These are phyloP conservation scores for Lasioglossum figueresi DNA, from an alignment of 2,888 invertebrate genomes.

Conservation along the genomic window DNA sequence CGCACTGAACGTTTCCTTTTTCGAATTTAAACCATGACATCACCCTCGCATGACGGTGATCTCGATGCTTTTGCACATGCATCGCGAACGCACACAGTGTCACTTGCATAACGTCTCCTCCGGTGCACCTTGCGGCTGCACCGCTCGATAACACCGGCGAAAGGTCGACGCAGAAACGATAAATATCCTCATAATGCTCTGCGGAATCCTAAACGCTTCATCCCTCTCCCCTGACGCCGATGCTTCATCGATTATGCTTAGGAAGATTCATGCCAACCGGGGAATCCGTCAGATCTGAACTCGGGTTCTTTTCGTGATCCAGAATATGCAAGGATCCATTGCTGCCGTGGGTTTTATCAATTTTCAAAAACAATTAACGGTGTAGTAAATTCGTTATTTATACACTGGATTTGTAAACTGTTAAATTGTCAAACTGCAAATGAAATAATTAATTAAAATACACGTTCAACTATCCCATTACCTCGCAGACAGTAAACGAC, in stretches of 20 bases:
- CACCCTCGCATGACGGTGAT: constrained; percentile 64
- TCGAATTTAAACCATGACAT: constrained; percentile 74
- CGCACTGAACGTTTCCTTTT: constrained; percentile 72
- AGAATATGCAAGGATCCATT: not conserved
- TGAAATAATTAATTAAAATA: not conserved
- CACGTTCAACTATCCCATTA: not conserved
- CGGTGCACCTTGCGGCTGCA: not conserved
- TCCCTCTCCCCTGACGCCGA: not conserved
- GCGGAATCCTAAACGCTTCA: not conserved
- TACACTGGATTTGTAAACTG: not conserved
- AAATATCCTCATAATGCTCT: constrained; percentile 13
- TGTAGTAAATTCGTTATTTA: too few relatives aligned
- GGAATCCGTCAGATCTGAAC: not conserved
- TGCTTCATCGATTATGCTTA: constrained; percentile 3
- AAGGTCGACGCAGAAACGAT: constrained; percentile 34
- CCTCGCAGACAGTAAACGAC: constrained; percentile 33
- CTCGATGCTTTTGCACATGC: constrained; percentile 52
- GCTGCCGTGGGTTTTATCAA: not conserved
- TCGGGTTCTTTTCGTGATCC: not conserved
- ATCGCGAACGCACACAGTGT: constrained; percentile 28
- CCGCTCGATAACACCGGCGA: constrained; percentile 13
- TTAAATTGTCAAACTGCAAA: not conserved
- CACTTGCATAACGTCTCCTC: constrained; percentile 27
- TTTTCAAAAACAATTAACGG: not conserved
- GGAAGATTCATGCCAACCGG: not conserved